Base-by-base conservation (phyloP, 1,140 invertebrate species). In the Chironomus tepperi region DNA sequence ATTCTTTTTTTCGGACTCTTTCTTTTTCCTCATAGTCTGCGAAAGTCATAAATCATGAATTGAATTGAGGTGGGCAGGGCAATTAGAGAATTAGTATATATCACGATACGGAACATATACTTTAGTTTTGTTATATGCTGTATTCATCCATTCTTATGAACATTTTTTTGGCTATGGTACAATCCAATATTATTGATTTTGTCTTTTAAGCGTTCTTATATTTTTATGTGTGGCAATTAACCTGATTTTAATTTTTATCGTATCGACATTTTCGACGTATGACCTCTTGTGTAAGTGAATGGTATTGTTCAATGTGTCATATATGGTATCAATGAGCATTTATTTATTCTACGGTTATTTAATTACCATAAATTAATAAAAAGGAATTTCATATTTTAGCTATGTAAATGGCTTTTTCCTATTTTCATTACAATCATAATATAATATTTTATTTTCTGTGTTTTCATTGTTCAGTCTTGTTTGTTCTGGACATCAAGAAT, bases 301-400 rank as follows among this genome's bases (percentile, higher is more conserved):
- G 24, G 24, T 34, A 34, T 34, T 34, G 24, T 34, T 34, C 24
- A 34, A 34, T 34, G 24, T 34, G 24, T 34, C 24, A 34, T 34
- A 34, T 34, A 34, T n/a, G 24, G 24, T 34, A 34, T 34, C 24
- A 34, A 34, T 57, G 47, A 15, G 15, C 15, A 15, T 57, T 57
- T 5, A n/a, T 57, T 12, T 57, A 57, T 12, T 57, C 10, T 57
- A 57, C 47, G 47, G 47, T 57, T 12, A 9, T 57, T 57, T 57
- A n/a, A 57, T 57, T 57, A 57, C 12, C 47, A 57, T 57, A 57
- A 57, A 57, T 57, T 57, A 57, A 57, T 57, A n/a, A 57, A 57
- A 57, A 57, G 5, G 15, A n/a, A n/a, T 15, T 57, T 57, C 47
- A n/a, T 57, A 57, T 57, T n/a, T 57, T 57, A 57, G 47, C 47